A percentile compares a stretch with the other conserved stretches of the same genome.
These are phyloP conservation scores for Morelia viridis DNA, from an alignment of 2,797 vertebrate species.

Conservation along the genomic window DNA sequence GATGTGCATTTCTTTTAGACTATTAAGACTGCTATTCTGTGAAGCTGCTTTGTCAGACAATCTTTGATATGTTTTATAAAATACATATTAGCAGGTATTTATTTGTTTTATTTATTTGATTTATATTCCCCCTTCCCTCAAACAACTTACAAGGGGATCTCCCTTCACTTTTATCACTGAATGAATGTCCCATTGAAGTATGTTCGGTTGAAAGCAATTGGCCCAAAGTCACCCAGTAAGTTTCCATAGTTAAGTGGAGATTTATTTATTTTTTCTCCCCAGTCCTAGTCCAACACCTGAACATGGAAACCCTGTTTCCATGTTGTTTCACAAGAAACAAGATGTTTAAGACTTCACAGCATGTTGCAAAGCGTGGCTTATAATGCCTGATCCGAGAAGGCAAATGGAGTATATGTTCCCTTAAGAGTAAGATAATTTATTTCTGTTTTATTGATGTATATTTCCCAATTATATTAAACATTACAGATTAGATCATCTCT, in stretches of 20 bases:
- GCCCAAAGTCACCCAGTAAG: background rate
- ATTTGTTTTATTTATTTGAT: background rate
- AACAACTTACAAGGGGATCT: background rate
- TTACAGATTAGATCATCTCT: background rate
- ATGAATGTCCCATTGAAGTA: background rate
- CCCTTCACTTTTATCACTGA: background rate
- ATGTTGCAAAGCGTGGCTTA: slow-evolving; percentile 1
- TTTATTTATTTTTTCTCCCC: background rate
- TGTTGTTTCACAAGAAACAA: background rate
- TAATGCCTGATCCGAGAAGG: background rate
- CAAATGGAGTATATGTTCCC: background rate
- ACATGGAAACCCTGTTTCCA: background rate
- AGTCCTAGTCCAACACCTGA: background rate
- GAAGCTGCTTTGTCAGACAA: background rate
- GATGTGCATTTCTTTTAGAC: background rate
- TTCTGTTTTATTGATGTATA: background rate
- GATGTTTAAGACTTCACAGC: accelerated
- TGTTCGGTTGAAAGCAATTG: background rate
- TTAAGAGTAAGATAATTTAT: background rate
- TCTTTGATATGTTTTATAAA: background rate
- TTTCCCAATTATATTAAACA: background rate
- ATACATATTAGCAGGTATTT: background rate
- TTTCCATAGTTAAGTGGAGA: too few relatives aligned
- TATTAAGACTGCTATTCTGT: background rate
- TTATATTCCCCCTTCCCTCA: background rate